These are phyloP conservation scores for Adineta ricciae DNA, from an alignment of 2,888 invertebrate species.

Conservation along the genomic window DNA sequence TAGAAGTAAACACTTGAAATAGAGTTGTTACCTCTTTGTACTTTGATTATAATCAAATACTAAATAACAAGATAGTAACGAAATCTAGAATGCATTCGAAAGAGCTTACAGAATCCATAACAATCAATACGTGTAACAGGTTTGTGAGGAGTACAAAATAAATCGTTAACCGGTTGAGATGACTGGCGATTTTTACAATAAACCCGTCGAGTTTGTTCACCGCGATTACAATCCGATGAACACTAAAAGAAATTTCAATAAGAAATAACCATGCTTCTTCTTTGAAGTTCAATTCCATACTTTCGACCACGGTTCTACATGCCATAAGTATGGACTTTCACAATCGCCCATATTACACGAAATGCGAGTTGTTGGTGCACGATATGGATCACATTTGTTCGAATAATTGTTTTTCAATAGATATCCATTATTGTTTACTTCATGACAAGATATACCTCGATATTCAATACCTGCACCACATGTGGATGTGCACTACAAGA, in stretches of 20 bases:
- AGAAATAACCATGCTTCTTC: neutral
- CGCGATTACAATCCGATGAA: neutral
- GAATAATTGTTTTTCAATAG: neutral
- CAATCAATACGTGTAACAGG: neutral
- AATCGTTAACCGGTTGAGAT: neutral
- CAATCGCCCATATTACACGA: constrained; percentile 18
- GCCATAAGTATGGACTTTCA: constrained; percentile 21
- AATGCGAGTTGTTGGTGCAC: neutral
- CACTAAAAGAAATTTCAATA: neutral
- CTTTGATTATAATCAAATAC: constrained; percentile 14
- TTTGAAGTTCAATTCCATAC: neutral
- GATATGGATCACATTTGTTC: neutral
- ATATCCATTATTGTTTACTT: constrained; percentile 17
- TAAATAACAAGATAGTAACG: neutral
- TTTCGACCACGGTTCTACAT: constrained; percentile 2
- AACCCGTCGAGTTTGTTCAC: neutral
- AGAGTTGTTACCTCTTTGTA: constrained; percentile 3
- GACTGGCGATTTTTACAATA: neutral
- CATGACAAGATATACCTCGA: neutral
- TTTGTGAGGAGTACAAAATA: neutral
- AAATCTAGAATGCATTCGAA: neutral
- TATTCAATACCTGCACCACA: neutral
- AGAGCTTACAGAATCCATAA: constrained; percentile 3
- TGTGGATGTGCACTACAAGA: neutral
- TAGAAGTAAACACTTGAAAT: neutral